Evolutionary conservation across 2,888 invertebrate genomes (phyloP).

Genomic region (Agonopterix heracliana): DNA sequence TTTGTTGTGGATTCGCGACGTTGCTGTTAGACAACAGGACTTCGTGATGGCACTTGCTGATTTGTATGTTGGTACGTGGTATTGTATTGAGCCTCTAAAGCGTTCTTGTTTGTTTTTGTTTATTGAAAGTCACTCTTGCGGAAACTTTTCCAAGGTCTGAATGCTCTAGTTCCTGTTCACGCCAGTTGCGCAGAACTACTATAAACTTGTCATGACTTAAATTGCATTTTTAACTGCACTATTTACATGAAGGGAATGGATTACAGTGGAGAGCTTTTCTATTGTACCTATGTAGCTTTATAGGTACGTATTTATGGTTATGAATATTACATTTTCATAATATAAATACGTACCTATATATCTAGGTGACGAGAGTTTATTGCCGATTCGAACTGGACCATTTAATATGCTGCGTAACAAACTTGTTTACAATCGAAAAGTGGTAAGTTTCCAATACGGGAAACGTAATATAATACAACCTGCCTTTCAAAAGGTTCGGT

Average conservation of each 20-base stretch:
- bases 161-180: constrained; percentile 39
- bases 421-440: constrained; percentile 29
- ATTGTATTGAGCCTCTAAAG: constrained; percentile 10
- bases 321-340: background rate
- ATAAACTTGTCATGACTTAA: background rate
- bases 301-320: too few relatives aligned
- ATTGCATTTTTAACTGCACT: too few relatives aligned
- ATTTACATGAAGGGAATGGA: too few relatives aligned
- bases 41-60: constrained; percentile 66
- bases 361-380: background rate
- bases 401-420: constrained; percentile 43
- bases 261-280: background rate
- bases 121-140: constrained; percentile 35
- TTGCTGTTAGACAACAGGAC: constrained; percentile 33
- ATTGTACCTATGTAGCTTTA: background rate
- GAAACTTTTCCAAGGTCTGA: constrained; percentile 50
- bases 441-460: constrained; percentile 1
- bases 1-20: constrained; percentile 35
- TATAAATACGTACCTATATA: background rate
- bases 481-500: too few relatives aligned
- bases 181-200: background rate
- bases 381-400: constrained; percentile 30
- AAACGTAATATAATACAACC: too few relatives aligned
- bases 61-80: constrained; percentile 65
- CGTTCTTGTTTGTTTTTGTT: constrained; percentile 38